Evolutionary conservation across 2,888 invertebrate genomes (phyloP).

Genomic region (Seladonia tumulorum): DNA sequence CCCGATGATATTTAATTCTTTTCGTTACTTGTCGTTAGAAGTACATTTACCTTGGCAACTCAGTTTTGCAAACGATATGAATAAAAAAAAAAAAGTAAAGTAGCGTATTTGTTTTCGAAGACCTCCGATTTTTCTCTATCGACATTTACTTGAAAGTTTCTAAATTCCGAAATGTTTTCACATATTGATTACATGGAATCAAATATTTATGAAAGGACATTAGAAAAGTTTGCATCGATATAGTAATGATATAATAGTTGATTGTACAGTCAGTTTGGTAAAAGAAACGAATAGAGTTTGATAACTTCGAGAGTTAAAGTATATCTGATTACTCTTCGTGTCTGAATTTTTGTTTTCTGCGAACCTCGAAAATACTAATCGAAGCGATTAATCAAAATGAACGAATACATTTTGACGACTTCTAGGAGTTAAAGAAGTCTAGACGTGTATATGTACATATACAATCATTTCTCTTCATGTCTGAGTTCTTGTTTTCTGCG

Average conservation of each 20-base stretch:
- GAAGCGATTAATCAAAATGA: conserved; percentile 3
- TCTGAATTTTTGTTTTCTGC: conserved; percentile 17
- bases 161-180: neutral
- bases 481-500: conserved; percentile 18
- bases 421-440: neutral
- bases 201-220: neutral
- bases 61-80: too few species aligned
- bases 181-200: neutral
- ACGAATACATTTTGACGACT: neutral
- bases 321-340: conserved; percentile 10
- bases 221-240: neutral
- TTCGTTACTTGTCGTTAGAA: neutral
- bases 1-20: neutral
- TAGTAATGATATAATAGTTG: neutral
- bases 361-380: conserved; percentile 5
- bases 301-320: neutral
- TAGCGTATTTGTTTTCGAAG: neutral
- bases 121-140: neutral
- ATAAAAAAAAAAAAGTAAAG: too few species aligned
- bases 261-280: neutral
- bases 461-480: conserved; percentile 26
- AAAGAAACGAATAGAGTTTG: conserved; percentile 3
- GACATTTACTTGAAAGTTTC: conserved; percentile 7
- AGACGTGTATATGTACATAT: neutral
- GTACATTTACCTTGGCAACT: neutral